Percentiles rank a stretch among this genome's conserved stretches.
These are phyloP conservation scores for Ceryle rudis DNA, from an alignment of 2,797 vertebrate genomes.

Conservation along the genomic window DNA sequence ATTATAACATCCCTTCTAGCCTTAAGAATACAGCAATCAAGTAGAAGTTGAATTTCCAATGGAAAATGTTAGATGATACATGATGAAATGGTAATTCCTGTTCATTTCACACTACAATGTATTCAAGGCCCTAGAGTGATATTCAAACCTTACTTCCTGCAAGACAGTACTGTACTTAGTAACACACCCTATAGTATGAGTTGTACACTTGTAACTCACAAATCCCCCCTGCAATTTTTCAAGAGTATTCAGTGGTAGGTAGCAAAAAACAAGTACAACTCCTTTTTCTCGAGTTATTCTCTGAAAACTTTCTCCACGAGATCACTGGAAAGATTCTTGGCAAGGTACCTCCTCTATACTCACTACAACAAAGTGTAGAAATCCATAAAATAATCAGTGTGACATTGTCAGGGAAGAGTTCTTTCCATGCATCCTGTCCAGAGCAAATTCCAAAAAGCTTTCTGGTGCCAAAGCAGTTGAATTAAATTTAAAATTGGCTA, in stretches of 20 bases:
- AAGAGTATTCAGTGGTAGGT: not conserved
- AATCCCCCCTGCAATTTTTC: not conserved
- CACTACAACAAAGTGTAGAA: not conserved
- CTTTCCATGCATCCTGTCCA: conserved; percentile 43
- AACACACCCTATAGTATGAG: not conserved
- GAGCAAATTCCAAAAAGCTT: conserved; percentile 45
- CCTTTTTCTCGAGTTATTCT: not conserved
- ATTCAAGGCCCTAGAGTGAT: not conserved
- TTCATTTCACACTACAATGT: not conserved
- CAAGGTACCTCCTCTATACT: not conserved
- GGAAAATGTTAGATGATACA: not conserved
- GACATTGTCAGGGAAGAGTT: conserved; percentile 19
- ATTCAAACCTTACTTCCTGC: not conserved
- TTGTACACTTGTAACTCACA: not conserved
- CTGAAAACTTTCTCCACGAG: not conserved
- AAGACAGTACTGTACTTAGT: not conserved
- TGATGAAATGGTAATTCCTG: conserved; percentile 21
- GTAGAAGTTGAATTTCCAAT: not conserved
- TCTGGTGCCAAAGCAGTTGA: conserved; percentile 45
- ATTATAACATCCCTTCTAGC: not conserved
- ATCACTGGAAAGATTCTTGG: not conserved
- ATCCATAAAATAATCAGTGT: conserved; percentile 10
- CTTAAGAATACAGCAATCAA: not conserved
- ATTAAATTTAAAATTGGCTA: conserved; percentile 27
- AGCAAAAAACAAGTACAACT: not conserved